phyloP scores from a whole-genome alignment of 2,113 vertebrate species.

The Dasyprocta punctata region DNA sequence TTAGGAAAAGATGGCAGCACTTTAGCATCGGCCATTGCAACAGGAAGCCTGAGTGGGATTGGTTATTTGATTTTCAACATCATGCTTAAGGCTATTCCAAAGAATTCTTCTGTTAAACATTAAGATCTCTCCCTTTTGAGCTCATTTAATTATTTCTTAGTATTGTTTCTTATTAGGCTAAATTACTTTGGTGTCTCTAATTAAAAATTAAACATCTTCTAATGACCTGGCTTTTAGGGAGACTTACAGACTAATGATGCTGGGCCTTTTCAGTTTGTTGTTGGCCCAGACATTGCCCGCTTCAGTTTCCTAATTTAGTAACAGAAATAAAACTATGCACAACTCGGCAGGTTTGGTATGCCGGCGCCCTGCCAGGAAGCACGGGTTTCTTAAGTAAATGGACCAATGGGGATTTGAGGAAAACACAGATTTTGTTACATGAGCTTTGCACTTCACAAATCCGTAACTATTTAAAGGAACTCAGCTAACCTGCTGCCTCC shows the following conservation, averaged over 20 bases:
- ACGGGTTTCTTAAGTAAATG: slow-evolving; percentile 89
- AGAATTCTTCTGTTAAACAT: neutral
- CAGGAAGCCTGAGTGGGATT: neutral
- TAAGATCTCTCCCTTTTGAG: neutral
- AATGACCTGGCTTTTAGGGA: slow-evolving; percentile 85
- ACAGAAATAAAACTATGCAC: slow-evolving; percentile 93
- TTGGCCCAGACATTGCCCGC: slow-evolving; percentile 89
- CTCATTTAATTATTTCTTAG: slow-evolving; percentile 61
- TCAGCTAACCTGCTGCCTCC: neutral
- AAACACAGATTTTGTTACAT: slow-evolving; percentile 85
- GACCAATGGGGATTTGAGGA: slow-evolving; percentile 89
- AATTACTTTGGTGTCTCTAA: slow-evolving; percentile 59
- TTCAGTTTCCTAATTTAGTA: slow-evolving; percentile 98
- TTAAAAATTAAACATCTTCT: slow-evolving; percentile 86
- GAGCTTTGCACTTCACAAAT: slow-evolving; percentile 79
- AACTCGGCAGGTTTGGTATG: slow-evolving; percentile 94
- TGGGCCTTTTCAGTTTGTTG: slow-evolving; percentile 86
- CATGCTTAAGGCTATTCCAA: slow-evolving; percentile 65
- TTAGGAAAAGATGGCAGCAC: slow-evolving; percentile 30
- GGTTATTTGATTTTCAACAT: slow-evolving; percentile 62
- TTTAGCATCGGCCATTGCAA: slow-evolving; percentile 61
- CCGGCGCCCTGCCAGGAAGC: slow-evolving; percentile 91
- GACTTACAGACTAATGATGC: slow-evolving; percentile 85
- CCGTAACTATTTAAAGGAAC: slow-evolving; percentile 83
- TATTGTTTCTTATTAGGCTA: slow-evolving; percentile 50